Percentiles rank a stretch among this genome's conserved stretches.
Evolutionary conservation across 2,113 vertebrate genomes (phyloP).

Genomic region (Brachypodius melanocephalos): DNA sequence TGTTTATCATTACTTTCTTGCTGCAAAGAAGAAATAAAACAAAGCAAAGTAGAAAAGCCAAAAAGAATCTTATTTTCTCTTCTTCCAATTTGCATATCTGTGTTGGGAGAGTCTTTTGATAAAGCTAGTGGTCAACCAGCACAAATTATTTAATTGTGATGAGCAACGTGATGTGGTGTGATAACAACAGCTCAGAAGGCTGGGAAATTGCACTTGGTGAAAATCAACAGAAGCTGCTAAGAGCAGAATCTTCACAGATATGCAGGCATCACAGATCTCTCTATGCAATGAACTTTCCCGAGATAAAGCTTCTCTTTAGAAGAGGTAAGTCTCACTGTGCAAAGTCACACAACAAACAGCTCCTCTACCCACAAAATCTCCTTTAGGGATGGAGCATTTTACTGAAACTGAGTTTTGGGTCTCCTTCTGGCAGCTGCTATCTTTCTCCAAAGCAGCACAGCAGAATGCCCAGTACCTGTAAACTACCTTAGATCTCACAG

Average conservation of each 20-base stretch:
- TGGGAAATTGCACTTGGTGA: background rate
- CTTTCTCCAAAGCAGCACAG: background rate
- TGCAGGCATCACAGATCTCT: background rate
- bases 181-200: background rate
- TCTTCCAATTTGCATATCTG: background rate
- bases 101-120: background rate
- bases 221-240: background rate
- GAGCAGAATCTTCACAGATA: background rate
- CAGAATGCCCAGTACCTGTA: background rate
- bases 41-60: background rate
- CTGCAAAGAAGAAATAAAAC: background rate
- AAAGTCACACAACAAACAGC: background rate
- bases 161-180: background rate
- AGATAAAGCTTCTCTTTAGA: background rate
- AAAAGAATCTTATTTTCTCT: background rate
- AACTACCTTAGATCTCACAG: background rate
- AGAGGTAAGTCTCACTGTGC: background rate
- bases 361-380: background rate
- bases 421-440: background rate
- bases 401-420: background rate
- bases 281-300: background rate
- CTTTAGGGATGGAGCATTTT: background rate
- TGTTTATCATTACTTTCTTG: background rate
- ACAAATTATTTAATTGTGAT: background rate
- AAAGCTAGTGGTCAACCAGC: background rate